Percentiles rank a stretch among this genome's conserved stretches.
phyloP scores from a whole-genome alignment of 2,113 vertebrate genomes.

The Corydoras sp. region DNA sequence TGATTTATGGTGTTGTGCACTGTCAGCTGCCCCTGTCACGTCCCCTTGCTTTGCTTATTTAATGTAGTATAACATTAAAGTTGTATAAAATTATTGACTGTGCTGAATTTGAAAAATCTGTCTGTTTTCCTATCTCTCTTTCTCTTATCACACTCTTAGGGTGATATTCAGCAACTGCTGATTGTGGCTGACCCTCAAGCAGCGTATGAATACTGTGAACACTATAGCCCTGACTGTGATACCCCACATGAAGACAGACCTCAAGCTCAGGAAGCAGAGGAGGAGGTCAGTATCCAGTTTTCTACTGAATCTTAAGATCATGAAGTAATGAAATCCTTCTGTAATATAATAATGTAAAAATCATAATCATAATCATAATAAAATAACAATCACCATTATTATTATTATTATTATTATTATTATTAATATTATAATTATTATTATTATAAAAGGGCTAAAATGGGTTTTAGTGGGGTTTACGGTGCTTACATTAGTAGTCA shows the following conservation, averaged over 20 bases:
- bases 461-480: no score
- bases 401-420: no score
- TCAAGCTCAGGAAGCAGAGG: conserved; percentile 87
- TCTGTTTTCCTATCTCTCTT: conserved; percentile 31
- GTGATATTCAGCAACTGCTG: conserved; percentile 94
- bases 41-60: conserved; percentile 13
- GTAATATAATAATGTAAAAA: no score
- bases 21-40: conserved; percentile 1
- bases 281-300: conserved; percentile 65
- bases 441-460: no score
- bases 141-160: conserved; percentile 59
- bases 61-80: neutral
- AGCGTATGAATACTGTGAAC: conserved; percentile 93
- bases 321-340: neutral
- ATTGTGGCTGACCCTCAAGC: conserved; percentile 85
- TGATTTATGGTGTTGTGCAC: conserved; percentile 14
- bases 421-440: no score
- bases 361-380: no score
- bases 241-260: conserved; percentile 72
- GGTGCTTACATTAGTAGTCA: no score
- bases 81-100: neutral
- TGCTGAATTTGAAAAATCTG: neutral
- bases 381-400: no score
- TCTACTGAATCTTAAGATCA: neutral
- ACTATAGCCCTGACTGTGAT: conserved; percentile 94